These are phyloP conservation scores for Emesis castigata DNA, from an alignment of 2,888 invertebrate species.

Conservation along the genomic window DNA sequence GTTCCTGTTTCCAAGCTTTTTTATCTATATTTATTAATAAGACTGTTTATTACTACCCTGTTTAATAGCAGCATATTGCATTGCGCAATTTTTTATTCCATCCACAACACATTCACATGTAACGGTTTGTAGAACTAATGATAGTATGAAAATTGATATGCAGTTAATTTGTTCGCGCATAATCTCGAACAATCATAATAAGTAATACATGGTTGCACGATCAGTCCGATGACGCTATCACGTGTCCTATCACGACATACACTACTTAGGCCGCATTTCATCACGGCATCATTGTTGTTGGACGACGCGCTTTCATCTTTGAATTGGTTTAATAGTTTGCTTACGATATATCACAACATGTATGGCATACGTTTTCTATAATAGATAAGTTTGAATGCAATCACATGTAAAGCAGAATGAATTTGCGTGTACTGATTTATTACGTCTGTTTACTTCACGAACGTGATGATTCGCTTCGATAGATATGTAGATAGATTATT, in stretches of 20 bases:
- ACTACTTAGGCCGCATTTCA: conserved; percentile 2
- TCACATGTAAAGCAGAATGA: neutral
- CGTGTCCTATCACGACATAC: neutral
- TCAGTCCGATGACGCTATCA: neutral
- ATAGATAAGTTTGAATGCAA: neutral
- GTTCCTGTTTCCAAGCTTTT: too few relatives aligned
- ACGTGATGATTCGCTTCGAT: neutral
- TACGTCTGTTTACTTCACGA: neutral
- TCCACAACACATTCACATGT: neutral
- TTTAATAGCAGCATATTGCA: too few relatives aligned
- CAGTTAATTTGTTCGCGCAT: conserved; percentile 2
- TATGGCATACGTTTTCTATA: conserved; percentile 3
- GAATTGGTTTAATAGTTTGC: conserved; percentile 11
- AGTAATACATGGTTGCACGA: neutral
- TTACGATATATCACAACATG: conserved; percentile 1
- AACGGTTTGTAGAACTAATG: neutral
- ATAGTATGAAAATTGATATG: neutral
- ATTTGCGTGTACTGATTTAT: neutral
- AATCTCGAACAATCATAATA: neutral
- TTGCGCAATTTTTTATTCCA: neutral
- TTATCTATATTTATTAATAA: too few relatives aligned
- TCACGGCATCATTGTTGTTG: conserved; percentile 27
- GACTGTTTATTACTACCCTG: too few relatives aligned
- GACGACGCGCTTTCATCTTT: conserved; percentile 38
- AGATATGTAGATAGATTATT: neutral